These are phyloP conservation scores for Melangyna quadrimaculata DNA, from an alignment of 2,888 invertebrate genomes.

Conservation along the genomic window DNA sequence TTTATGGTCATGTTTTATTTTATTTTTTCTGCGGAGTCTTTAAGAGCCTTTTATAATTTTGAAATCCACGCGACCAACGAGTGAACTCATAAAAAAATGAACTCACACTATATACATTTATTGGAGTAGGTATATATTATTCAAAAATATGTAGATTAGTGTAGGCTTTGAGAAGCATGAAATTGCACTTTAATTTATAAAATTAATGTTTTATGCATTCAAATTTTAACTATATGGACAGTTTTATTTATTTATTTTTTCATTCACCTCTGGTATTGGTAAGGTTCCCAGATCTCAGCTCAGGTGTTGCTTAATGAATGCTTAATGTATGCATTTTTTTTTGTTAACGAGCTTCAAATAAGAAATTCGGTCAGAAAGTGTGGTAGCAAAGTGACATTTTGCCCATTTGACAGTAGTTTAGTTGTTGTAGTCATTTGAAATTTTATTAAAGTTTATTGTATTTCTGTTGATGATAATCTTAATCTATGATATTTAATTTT, in stretches of 20 bases:
- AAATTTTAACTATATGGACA: constrained; percentile 1
- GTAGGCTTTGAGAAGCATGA: constrained; percentile 15
- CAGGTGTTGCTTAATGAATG: constrained; percentile 5
- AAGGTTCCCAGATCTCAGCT: too few species aligned
- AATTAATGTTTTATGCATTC: constrained; percentile 20
- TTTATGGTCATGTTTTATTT: background rate
- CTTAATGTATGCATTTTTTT: background rate
- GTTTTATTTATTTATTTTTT: background rate
- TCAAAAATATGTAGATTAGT: constrained; percentile 15
- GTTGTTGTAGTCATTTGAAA: background rate
- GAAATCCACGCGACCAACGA: background rate
- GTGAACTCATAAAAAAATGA: background rate
- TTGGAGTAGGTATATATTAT: background rate
- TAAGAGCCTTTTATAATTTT: constrained; percentile 2
- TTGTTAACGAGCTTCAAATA: background rate
- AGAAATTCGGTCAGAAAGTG: background rate
- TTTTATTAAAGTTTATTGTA: constrained; percentile 12
- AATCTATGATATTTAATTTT: background rate
- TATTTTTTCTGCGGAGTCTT: background rate
- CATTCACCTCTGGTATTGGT: background rate
- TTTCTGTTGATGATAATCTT: background rate
- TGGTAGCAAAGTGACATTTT: constrained; percentile 5
- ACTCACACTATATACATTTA: background rate
- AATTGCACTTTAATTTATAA: constrained; percentile 22
- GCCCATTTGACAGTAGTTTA: background rate